Base-by-base conservation (phyloP, 2,888 invertebrate genomes). In the Neoascia interrupta region DNA sequence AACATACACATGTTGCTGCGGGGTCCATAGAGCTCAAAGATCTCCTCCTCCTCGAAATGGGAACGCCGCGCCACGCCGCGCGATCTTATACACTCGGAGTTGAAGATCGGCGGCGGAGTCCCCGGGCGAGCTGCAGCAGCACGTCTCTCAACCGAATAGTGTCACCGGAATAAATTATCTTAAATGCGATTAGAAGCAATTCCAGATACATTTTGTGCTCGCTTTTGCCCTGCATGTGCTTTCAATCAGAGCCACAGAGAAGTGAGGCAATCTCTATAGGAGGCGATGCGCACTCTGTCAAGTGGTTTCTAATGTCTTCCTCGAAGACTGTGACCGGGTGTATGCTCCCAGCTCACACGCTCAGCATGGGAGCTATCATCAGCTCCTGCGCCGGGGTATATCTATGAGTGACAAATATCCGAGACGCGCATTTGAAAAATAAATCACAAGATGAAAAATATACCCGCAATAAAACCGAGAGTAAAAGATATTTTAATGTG, bases 121-220 rank as follows among this genome's bases (percentile, higher is more conserved):
- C n/a, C n/a, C n/a, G n/a, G n/a, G 43, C 36, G 34, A 39, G 49
- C 54, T 49, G 75, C 69, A 47, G 56, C 70, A 58, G 53, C 58
- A 76, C 66, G 66, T 61, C 66, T 79, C 66, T 73, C 73, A 61
- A 73, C 49, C 73, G 73, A 79, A 79, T 79, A 79, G 79, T 79
- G 79, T 79, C 79, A 73, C 79, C 73, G 73, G 79, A 79, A 79
- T 79, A 79, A 79, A 79, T 79, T 66, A 79, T 79, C 73, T 72
- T 73, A 73, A 73, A 79, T 79, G 73, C 54, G 79, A 79, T 79
- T 79, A 79, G 73, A 79, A 68, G 66, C 56, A 66, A 61, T 79
- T n/a, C 54, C 53, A 76, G 72, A 72, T 72, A 76, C 72, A 45
- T 45, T 64, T n/a, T n/a, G n/a, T n/a, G n/a, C n/a, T n/a, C 16